Evolutionary conservation across 2,113 vertebrate genomes (phyloP).

Genomic region (Colistium nudipinnis): DNA sequence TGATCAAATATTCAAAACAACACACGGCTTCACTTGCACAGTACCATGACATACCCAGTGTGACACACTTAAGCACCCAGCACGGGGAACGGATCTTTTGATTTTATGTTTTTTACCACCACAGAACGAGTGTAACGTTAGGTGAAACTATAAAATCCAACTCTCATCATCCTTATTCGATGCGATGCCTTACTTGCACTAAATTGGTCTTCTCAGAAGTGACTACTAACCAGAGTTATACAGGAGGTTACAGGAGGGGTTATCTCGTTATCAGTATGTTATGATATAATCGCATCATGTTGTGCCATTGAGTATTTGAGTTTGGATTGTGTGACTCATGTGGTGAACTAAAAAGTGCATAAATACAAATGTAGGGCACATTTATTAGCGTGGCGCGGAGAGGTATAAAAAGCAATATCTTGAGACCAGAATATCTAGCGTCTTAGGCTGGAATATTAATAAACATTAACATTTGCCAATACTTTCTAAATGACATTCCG

Average conservation of each 20-base stretch:
- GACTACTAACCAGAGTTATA: too few relatives aligned
- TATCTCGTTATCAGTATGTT: too few relatives aligned
- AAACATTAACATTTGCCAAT: background rate
- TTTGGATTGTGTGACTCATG: too few relatives aligned
- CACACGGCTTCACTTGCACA: constrained; percentile 11
- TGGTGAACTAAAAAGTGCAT: background rate
- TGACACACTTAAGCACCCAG: background rate
- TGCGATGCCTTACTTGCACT: too few relatives aligned
- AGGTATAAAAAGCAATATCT: too few relatives aligned
- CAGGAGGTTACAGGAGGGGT: too few relatives aligned
- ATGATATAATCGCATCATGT: too few relatives aligned
- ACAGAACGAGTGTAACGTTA: background rate
- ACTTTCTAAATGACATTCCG: too few relatives aligned
- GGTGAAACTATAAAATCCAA: background rate
- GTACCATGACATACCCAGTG: background rate
- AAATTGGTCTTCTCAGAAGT: background rate
- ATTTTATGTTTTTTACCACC: background rate
- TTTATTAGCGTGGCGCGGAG: too few relatives aligned
- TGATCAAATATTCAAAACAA: constrained; percentile 51
- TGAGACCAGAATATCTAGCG: too few relatives aligned
- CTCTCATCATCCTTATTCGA: background rate
- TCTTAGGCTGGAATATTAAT: too few relatives aligned
- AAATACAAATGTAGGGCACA: background rate
- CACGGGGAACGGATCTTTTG: background rate
- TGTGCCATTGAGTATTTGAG: too few relatives aligned